Percentiles rank a stretch among this genome's conserved stretches.
These are phyloP conservation scores for Steinernema scapterisci DNA, from an alignment of 2,888 invertebrate species.

Conservation along the genomic window DNA sequence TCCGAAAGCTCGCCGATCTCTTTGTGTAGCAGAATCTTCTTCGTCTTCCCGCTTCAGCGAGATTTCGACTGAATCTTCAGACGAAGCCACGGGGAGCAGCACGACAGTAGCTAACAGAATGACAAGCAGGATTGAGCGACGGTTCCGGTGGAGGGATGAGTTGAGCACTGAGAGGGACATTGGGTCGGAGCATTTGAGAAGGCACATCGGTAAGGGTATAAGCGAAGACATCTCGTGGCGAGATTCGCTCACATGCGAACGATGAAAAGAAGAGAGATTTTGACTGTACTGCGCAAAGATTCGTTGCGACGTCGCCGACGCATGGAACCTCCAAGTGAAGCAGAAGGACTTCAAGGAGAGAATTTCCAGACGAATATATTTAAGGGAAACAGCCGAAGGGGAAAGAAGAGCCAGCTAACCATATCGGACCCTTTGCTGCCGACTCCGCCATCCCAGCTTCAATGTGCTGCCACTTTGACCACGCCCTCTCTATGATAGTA, in stretches of 20 bases:
- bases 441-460: constrained; percentile 9
- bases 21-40: background rate
- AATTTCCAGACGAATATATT: background rate
- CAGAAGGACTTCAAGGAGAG: background rate
- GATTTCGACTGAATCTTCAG: constrained; percentile 87
- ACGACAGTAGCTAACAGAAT: background rate
- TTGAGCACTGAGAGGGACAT: background rate
- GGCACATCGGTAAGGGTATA: background rate
- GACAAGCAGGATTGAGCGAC: background rate
- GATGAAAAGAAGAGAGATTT: background rate
- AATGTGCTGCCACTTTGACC: background rate
- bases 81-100: constrained; percentile 65
- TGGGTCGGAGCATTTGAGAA: background rate
- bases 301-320: constrained; percentile 2
- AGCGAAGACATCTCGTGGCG: background rate
- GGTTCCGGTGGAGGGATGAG: background rate
- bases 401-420: background rate
- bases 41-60: constrained; percentile 72
- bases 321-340: background rate
- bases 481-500: constrained; percentile 25
- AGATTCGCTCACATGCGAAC: background rate
- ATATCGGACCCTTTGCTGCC: constrained; percentile 12
- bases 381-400: background rate
- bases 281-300: background rate
- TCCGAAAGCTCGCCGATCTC: constrained; percentile 50